Evolutionary conservation across 2,888 invertebrate genomes (phyloP), one percentile per base, ranked within the genome.

Genomic region (Calameuta idolon): DNA sequence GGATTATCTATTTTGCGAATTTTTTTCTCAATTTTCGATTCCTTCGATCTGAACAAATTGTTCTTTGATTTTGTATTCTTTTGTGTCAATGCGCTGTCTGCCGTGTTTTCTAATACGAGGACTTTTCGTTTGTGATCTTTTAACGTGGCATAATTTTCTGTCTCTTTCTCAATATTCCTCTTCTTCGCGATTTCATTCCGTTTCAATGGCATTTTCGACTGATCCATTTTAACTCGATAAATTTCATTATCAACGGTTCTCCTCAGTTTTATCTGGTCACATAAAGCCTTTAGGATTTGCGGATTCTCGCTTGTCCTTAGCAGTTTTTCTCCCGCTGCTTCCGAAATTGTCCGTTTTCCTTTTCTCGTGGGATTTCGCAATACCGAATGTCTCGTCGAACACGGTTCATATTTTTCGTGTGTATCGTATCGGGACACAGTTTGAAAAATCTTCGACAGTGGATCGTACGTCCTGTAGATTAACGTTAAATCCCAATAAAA

Each of bases 381-480:
- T 31, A 34, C 15, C 71, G 71, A 1, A 71, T 15, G 34, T 30
- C 33, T 33, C 23, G 71, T 4, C 31, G 78, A 69, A 78, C 68
- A 73, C n/a, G 73, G 78, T 73, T 78, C 76, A 34, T 73, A 73
- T 35, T 78, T 73, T 30, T 73, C 73, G 31, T 73, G 78, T 9
- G 34, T 73, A 35, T 69, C 73, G 35, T 78, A 76, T 34, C 76
- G 76, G 34, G 78, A 76, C 33, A 69, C 37, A 35, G 34, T 76
- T 78, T 73, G 68, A 34, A 76, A 71, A 34, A 34, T 71, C 12
- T 71, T 71, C 33, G 71, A 2, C 11, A 15, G 31, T 3, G 71
- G 33, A 12, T 71, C 11, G 33, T 31, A 34, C 31, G 23, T 71
- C 71, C 71, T 71, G 37, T 12, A 4, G 2, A 55, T 55, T 23